These are phyloP conservation scores for Cyprinus carpio DNA, from an alignment of 2,113 vertebrate species.

Conservation along the genomic window DNA sequence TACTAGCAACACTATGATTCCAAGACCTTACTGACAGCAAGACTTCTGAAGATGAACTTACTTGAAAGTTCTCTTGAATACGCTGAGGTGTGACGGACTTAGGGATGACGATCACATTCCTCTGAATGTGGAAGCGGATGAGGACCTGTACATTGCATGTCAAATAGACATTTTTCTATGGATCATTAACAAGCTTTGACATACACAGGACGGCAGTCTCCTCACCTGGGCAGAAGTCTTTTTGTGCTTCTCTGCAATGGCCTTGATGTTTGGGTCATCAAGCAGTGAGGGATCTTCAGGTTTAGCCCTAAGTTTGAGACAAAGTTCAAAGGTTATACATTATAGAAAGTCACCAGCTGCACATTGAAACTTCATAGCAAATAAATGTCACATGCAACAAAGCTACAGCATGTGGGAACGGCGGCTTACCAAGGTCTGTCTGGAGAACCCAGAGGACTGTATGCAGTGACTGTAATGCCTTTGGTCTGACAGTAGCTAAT, in stretches of 20 bases:
- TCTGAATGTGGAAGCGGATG: constrained; percentile 88
- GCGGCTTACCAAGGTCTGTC: constrained; percentile 86
- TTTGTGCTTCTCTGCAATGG: constrained; percentile 84
- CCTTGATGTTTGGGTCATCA: constrained; percentile 84
- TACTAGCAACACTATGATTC: background rate
- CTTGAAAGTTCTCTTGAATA: constrained; percentile 90
- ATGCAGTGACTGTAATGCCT: constrained; percentile 87
- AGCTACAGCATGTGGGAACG: background rate
- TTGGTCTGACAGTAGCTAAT: constrained; percentile 86
- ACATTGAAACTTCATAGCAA: background rate
- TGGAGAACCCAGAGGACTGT: constrained; percentile 92
- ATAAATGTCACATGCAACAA: background rate
- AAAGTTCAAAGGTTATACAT: background rate
- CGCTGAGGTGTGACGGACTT: constrained; percentile 87
- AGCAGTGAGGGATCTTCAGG: constrained; percentile 88
- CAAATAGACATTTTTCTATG: background rate
- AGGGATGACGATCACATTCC: constrained; percentile 89
- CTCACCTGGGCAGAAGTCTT: constrained; percentile 90
- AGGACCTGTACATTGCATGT: constrained; percentile 78
- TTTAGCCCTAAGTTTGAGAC: constrained; percentile 79
- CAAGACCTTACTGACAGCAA: background rate
- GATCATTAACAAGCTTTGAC: background rate
- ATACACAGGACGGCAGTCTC: too few species aligned
- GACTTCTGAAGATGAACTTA: constrained; percentile 53
- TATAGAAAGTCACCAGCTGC: background rate